phyloP scores from a whole-genome alignment of 2,797 vertebrate species.

The Enteromius radiatus region DNA sequence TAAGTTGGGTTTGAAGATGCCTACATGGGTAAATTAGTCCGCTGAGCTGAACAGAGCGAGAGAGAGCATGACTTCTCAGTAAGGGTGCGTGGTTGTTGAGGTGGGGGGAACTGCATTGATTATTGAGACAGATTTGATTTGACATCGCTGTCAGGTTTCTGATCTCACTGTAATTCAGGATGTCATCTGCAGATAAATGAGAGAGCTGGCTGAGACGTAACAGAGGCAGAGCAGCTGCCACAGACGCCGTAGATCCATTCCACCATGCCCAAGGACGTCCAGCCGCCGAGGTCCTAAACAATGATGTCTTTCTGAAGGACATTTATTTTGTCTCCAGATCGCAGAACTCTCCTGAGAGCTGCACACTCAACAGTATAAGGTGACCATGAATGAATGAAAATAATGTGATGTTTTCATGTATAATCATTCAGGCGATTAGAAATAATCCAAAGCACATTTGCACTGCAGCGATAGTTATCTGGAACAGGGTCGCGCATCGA shows the following conservation, averaged over 20 bases:
- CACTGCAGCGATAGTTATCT: background rate
- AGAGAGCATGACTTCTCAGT: background rate
- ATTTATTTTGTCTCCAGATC: slow-evolving; percentile 2
- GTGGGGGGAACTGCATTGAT: slow-evolving; percentile 52
- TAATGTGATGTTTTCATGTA: background rate
- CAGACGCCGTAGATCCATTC: slow-evolving; percentile 1
- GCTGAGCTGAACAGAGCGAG: background rate
- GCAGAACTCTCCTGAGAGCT: background rate
- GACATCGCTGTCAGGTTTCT: slow-evolving; percentile 66
- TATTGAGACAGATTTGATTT: slow-evolving; percentile 66
- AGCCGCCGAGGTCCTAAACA: background rate
- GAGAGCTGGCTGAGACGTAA: slow-evolving; percentile 48
- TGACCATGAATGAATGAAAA: background rate
- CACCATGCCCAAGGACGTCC: slow-evolving; percentile 1
- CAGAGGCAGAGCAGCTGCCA: slow-evolving; percentile 41
- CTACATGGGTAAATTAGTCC: background rate
- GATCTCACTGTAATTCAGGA: slow-evolving; percentile 68
- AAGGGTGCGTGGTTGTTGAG: background rate
- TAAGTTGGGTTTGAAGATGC: background rate
- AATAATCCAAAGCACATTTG: background rate
- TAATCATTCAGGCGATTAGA: background rate
- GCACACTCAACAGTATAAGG: background rate
- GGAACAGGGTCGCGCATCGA: background rate
- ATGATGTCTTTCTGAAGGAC: slow-evolving; percentile 28
- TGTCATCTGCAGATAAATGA: slow-evolving; percentile 69